Evolutionary conservation across 2,113 vertebrate genomes (phyloP).

Genomic region (human): DNA sequence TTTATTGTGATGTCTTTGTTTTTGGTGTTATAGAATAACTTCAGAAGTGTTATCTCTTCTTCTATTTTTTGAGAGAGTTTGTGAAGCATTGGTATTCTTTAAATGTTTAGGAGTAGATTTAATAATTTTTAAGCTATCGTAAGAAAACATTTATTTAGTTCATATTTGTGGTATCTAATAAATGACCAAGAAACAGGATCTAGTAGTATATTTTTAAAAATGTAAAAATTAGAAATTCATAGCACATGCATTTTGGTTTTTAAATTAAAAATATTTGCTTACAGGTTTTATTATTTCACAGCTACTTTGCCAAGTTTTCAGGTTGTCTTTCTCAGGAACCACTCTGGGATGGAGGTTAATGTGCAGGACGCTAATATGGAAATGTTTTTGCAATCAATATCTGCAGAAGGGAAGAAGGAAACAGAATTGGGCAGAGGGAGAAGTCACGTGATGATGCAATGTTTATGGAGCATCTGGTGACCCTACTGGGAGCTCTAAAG

Average conservation of each 20-base stretch:
- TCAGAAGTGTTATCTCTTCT: not conserved
- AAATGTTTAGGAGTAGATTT: not conserved
- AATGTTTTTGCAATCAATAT: not conserved
- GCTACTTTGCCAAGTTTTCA: not conserved
- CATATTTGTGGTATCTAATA: not conserved
- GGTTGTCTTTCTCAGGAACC: not conserved
- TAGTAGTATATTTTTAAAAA: not conserved
- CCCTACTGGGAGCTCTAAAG: not conserved
- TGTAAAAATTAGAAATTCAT: not conserved
- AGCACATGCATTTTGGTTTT: not conserved
- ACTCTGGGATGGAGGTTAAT: not conserved
- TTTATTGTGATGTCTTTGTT: not conserved
- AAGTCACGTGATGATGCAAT: not conserved
- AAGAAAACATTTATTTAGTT: not conserved
- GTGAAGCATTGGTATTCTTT: not conserved
- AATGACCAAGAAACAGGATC: conserved; percentile 13
- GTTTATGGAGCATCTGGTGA: not conserved
- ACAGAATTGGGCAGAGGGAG: not conserved
- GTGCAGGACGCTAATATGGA: not conserved
- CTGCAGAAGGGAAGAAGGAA: not conserved
- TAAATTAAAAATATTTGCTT: not conserved
- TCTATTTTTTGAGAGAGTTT: not conserved
- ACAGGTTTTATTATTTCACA: not conserved
- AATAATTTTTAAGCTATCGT: not conserved
- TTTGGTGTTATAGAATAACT: not conserved